These are phyloP conservation scores for Steatornis caripensis DNA, from an alignment of 2,113 vertebrate genomes.

Conservation along the genomic window DNA sequence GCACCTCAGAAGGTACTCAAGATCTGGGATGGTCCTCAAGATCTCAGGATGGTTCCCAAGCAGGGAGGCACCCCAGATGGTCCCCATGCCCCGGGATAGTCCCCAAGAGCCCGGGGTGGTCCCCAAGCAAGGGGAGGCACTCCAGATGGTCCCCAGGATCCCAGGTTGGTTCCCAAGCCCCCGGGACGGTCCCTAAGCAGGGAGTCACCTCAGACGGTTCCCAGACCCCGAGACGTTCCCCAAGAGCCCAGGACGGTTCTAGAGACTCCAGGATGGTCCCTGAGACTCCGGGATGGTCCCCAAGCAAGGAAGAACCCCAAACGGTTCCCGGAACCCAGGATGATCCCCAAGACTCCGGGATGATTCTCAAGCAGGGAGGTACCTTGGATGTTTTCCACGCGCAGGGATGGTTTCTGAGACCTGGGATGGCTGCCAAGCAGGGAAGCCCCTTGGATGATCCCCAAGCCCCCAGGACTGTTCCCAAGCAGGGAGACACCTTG, in stretches of 20 bases:
- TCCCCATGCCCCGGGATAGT: too few relatives aligned
- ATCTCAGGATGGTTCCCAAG: background rate
- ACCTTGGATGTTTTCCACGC: too few relatives aligned
- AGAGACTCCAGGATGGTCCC: too few relatives aligned
- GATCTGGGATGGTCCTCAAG: background rate
- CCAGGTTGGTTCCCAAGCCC: background rate
- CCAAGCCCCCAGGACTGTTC: background rate
- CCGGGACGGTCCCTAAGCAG: too few relatives aligned
- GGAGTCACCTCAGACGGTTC: too few relatives aligned
- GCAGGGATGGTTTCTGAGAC: background rate
- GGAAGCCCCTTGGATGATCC: background rate
- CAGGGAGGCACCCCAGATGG: too few relatives aligned
- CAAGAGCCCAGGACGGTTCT: too few relatives aligned
- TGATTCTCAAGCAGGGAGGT: rapidly evolving
- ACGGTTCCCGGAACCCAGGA: too few relatives aligned
- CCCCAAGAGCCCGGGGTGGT: background rate
- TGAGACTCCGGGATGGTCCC: too few relatives aligned
- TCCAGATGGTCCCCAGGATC: too few relatives aligned
- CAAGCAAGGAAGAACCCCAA: background rate
- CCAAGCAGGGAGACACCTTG: background rate
- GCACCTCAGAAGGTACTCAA: too few relatives aligned
- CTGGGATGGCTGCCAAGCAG: background rate
- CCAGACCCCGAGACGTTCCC: too few relatives aligned
- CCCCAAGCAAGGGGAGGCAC: background rate
- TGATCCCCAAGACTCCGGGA: background rate